Percentiles rank a stretch among this genome's conserved stretches.
Evolutionary conservation across 2,888 invertebrate species (phyloP).

Genomic region (Aricia artaxerxes): DNA sequence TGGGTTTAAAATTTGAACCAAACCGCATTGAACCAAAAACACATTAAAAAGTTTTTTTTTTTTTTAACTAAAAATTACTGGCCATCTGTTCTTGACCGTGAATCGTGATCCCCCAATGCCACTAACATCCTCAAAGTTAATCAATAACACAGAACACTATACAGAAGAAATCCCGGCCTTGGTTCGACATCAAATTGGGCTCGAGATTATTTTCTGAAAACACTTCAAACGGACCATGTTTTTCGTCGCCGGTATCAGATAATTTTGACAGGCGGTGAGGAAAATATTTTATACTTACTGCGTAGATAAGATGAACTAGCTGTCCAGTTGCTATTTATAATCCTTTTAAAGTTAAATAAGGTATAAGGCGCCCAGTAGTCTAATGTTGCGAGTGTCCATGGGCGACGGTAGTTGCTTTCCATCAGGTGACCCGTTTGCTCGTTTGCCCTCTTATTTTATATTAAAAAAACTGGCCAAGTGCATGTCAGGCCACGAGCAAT

Average conservation of each 20-base stretch:
- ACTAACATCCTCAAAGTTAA: neutral
- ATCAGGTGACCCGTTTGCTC: no score
- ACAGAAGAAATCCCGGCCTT: conserved; percentile 23
- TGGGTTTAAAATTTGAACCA: no score
- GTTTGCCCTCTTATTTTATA: no score
- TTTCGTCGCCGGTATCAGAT: conserved; percentile 13
- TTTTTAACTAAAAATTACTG: neutral
- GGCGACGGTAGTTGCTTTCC: no score
- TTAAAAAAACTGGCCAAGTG: no score
- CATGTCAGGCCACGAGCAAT: no score
- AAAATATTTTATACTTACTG: conserved; percentile 4
- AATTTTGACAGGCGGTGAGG: conserved; percentile 7
- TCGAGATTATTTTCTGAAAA: conserved; percentile 17
- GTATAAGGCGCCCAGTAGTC: no score
- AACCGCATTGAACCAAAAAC: neutral
- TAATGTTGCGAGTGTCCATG: no score
- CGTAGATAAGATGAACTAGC: neutral
- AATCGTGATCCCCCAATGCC: neutral
- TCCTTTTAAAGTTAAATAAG: no score
- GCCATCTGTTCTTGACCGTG: neutral
- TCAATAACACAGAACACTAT: neutral
- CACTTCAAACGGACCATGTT: conserved; percentile 15
- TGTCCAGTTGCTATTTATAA: neutral
- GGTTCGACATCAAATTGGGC: neutral
- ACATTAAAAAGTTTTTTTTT: neutral